phyloP scores from a whole-genome alignment of 2,113 vertebrate genomes.

The Corydoras sp. region DNA sequence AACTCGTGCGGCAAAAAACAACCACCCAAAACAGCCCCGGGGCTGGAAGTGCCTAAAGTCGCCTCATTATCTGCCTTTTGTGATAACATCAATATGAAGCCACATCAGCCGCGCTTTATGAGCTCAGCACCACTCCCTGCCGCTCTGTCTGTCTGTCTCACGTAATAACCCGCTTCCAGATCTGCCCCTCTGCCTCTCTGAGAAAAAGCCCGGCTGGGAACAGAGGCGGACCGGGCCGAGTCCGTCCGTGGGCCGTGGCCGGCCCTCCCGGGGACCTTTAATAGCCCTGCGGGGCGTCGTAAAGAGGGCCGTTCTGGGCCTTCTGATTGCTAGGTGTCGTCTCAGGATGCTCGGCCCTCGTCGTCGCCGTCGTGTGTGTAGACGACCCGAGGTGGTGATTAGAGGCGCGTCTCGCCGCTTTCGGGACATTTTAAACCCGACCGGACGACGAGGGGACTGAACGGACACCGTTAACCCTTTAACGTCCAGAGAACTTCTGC shows the following conservation, averaged over 20 bases:
- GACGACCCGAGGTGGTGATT: too few relatives aligned
- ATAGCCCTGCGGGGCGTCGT: constrained; percentile 11
- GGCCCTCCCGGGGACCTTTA: constrained; percentile 10
- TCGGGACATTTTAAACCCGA: too few relatives aligned
- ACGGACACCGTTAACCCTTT: too few relatives aligned
- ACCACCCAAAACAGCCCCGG: constrained; percentile 1
- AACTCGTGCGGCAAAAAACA: constrained; percentile 5
- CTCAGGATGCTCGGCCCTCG: background rate
- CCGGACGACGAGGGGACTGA: too few relatives aligned
- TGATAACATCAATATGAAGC: constrained; percentile 14
- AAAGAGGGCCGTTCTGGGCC: background rate
- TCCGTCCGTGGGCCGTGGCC: background rate
- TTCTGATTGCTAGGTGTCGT: constrained; percentile 25
- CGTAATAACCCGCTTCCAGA: constrained; percentile 17
- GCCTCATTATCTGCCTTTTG: constrained; percentile 10
- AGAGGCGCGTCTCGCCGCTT: too few relatives aligned
- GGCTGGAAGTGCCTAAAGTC: constrained; percentile 11
- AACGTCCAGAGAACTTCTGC: too few relatives aligned
- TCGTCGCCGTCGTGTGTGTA: too few relatives aligned
- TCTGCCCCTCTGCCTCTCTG: background rate
- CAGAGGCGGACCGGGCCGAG: background rate
- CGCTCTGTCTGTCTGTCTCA: background rate
- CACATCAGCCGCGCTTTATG: constrained; percentile 3
- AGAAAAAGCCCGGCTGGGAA: background rate
- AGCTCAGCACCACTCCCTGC: constrained; percentile 26